These are phyloP conservation scores for Cyanoderma ruficeps DNA, from an alignment of 2,113 vertebrate species.

Conservation along the genomic window DNA sequence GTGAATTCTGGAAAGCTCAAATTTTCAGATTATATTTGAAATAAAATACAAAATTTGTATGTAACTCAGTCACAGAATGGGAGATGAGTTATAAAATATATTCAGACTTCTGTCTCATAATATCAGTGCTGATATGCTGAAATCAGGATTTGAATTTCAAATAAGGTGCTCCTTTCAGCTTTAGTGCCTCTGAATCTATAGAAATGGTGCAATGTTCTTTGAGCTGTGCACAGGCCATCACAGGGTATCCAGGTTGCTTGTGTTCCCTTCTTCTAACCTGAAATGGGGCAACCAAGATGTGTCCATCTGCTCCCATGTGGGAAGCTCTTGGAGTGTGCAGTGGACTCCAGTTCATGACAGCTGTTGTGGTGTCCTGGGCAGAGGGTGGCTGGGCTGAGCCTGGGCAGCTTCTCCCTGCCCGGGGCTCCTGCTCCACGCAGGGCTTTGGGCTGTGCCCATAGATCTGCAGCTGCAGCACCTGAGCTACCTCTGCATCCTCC, in stretches of 20 bases:
- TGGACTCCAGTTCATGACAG: fast-evolving
- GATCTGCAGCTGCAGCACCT: background rate
- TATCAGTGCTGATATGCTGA: background rate
- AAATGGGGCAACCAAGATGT: fast-evolving
- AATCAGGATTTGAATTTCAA: background rate
- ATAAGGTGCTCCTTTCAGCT: background rate
- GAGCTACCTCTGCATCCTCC: background rate
- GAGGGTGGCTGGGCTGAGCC: background rate
- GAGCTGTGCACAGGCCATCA: background rate
- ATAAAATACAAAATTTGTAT: background rate
- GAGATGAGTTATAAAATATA: background rate
- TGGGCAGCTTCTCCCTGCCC: background rate
- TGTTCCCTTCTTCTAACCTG: background rate
- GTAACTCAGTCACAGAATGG: background rate
- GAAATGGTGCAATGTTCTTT: background rate
- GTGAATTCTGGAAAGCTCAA: background rate
- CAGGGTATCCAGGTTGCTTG: background rate
- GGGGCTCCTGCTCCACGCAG: background rate
- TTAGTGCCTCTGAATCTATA: background rate
- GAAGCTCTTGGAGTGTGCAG: background rate
- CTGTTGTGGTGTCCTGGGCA: background rate
- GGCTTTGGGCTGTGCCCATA: background rate
- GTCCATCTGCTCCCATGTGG: background rate
- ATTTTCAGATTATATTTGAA: background rate
- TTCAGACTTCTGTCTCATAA: background rate